Base-by-base conservation (phyloP, 37 sponge, comb jelly and placozoan genomes). In the Axinella damicornis region DNA sequence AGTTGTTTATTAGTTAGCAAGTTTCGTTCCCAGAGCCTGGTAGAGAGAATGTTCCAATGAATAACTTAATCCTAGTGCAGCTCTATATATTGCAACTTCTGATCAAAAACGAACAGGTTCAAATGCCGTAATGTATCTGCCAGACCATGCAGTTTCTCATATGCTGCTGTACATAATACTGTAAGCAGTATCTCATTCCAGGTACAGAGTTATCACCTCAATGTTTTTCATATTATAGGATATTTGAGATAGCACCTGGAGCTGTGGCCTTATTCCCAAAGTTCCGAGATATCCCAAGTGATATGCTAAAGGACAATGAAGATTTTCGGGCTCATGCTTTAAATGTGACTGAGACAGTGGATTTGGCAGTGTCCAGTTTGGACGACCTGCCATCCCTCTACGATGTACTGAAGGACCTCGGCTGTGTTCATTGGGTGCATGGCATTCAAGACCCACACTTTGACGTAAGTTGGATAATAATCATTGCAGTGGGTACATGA, bases 381-480 rank as follows among this genome's bases (percentile, higher is more conserved):
- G 81, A 89, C 38, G 86, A 92, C 58, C 9, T 92, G 0, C 74
- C 70, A 0, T 71, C 24, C 4, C 76, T 92, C 22, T 13, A 40
- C 15, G 17, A 16, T 0, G 54, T 85, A 13, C 75, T 92, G 36
- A 54, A 69, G 31, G 70, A 83, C 22, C 81, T 92, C 22, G 93
- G 93, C 16, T 22, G 57, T 19, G 46, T 52, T 4, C 93, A 92
- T 61, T 18, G 32, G 18, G 21, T 5, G 0, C 32, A 77, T 0
- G 85, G 75, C 20, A 22, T 92, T 0, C 68, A 84, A 52, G 76
- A 89, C 33, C 74, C 66, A 33, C 90, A 92, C 53, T 92, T 84
- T 46, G 85, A 84, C 25, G 91, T 92, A 74, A 84, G 92, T 73
- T 18, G 62, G 9, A n/a, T n/a, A n/a, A n/a, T n/a, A n/a, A n/a